Evolutionary conservation across 2,113 vertebrate genomes (phyloP).

Genomic region (Brachypteracias leptosomus): DNA sequence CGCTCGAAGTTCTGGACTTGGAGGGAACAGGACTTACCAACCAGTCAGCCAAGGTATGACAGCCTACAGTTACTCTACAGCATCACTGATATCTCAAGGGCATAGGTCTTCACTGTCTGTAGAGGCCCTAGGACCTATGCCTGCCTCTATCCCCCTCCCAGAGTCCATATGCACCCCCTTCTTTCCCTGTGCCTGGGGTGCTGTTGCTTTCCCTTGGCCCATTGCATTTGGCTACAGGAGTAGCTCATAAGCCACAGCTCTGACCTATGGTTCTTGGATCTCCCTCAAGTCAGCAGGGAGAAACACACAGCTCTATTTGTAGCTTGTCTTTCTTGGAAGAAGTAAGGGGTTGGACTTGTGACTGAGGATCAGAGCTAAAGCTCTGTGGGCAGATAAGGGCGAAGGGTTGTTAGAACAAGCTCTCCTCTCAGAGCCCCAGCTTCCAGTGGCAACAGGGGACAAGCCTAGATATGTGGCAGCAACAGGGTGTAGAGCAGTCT

Average conservation of each 20-base stretch:
- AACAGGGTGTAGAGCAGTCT: background rate
- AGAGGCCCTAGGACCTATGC: background rate
- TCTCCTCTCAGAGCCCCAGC: background rate
- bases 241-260: background rate
- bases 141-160: background rate
- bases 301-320: rapidly evolving
- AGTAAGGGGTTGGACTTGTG: background rate
- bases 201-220: background rate
- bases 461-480: background rate
- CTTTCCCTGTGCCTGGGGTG: background rate
- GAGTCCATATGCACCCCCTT: background rate
- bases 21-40: conserved; percentile 95
- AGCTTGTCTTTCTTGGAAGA: background rate
- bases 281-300: background rate
- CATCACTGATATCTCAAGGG: background rate
- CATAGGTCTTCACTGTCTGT: background rate
- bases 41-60: conserved; percentile 90
- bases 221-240: background rate
- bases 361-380: background rate
- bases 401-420: background rate
- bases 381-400: background rate
- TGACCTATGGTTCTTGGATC: background rate
- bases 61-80: background rate
- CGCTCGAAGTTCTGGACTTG: conserved; percentile 92
- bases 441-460: background rate